Conservation (phyloP, 2,797 vertebrate species). For the Morus bassanus region DNA sequence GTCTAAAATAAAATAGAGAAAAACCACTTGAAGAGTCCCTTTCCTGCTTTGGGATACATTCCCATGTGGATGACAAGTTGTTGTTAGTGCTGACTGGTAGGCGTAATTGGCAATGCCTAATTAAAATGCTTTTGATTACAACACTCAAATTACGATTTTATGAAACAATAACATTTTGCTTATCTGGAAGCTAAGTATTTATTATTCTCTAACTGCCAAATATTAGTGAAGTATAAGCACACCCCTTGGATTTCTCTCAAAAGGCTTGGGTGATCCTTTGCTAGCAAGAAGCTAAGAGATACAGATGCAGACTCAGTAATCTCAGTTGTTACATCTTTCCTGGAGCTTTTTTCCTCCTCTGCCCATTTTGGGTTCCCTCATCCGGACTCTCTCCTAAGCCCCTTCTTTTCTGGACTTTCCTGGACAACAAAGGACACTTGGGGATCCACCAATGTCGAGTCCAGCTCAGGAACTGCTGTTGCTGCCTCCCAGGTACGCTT, state of each 20-base stretch:
- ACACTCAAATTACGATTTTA: conserved; percentile 8
- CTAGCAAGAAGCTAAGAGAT: neutral
- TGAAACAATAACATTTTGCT: conserved; percentile 63
- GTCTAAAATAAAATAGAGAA: neutral
- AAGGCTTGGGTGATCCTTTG: neutral
- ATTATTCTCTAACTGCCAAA: conserved; percentile 33
- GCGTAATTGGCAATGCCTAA: conserved; percentile 42
- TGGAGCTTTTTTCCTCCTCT: neutral
- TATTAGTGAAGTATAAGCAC: neutral
- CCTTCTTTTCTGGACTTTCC: neutral
- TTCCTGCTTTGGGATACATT: neutral
- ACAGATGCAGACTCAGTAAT: neutral
- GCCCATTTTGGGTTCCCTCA: neutral
- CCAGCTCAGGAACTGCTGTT: neutral
- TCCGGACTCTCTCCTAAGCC: neutral
- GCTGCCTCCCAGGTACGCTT: neutral
- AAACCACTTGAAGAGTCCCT: neutral
- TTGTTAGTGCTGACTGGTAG: conserved; percentile 2
- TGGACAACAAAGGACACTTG: neutral
- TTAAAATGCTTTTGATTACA: conserved; percentile 54
- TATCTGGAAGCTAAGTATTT: conserved; percentile 35
- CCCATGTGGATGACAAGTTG: neutral
- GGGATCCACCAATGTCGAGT: neutral
- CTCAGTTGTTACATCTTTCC: neutral
- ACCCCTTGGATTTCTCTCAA: conserved; percentile 1